phyloP scores from a whole-genome alignment of 2,797 vertebrate genomes.

The Alcedo quadribrachys region DNA sequence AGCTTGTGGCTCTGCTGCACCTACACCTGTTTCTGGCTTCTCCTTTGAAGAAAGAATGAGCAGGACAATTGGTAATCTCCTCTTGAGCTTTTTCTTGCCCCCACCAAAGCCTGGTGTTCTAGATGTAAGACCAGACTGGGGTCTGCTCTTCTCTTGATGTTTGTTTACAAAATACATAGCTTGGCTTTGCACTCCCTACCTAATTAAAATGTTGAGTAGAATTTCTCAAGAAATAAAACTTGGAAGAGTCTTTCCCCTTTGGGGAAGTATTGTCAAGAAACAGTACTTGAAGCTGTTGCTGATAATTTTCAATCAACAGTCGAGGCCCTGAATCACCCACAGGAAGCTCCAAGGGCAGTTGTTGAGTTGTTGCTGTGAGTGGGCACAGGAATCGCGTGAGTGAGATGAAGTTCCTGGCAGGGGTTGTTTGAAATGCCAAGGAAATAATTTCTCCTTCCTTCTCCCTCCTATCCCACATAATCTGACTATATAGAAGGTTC shows the following conservation, averaged over 20 bases:
- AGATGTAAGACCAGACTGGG: not conserved
- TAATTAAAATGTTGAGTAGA: not conserved
- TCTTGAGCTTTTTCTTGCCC: not conserved
- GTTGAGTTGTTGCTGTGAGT: not conserved
- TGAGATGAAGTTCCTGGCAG: not conserved
- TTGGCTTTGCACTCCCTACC: not conserved
- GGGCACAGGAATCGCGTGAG: rapidly evolving
- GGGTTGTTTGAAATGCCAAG: not conserved
- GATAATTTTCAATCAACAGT: not conserved
- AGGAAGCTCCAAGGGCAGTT: not conserved
- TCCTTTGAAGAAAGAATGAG: not conserved
- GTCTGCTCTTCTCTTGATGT: not conserved
- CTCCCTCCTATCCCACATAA: not conserved
- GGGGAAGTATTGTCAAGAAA: not conserved
- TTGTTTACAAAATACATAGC: not conserved
- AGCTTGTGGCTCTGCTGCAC: not conserved
- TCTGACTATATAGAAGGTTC: not conserved
- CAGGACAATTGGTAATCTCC: not conserved
- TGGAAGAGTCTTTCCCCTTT: not conserved
- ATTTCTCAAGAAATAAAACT: not conserved
- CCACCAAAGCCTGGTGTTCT: not conserved
- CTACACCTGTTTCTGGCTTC: not conserved
- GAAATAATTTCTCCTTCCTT: not conserved
- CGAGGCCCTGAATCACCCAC: not conserved
- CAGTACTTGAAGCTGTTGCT: not conserved